Percentiles rank a stretch among this genome's conserved stretches.
Conservation (phyloP, 2,113 vertebrate genomes). For the Brachionichthys hirsutus region DNA sequence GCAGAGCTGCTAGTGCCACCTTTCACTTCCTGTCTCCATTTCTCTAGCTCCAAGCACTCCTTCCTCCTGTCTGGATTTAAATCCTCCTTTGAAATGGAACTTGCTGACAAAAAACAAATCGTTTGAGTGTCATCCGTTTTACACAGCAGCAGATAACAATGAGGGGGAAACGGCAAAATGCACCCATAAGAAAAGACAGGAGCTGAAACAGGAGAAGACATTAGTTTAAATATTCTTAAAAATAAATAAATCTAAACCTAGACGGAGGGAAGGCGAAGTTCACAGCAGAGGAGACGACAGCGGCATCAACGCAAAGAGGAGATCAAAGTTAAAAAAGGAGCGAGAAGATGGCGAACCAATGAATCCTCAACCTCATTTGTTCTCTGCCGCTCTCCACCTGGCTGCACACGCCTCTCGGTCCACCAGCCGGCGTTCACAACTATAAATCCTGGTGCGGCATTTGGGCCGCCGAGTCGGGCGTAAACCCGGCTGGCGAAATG, state of each 20-base stretch:
- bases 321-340: constrained; percentile 37
- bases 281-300: constrained; percentile 49
- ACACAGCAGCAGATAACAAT: no score
- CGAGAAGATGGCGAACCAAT: constrained; percentile 30
- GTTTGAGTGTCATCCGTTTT: no score
- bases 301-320: constrained; percentile 16
- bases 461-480: constrained; percentile 60
- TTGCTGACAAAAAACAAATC: no score
- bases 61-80: no score
- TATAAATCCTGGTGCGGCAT: constrained; percentile 73
- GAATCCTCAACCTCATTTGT: constrained; percentile 51
- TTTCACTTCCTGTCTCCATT: no score
- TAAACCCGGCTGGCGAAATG: constrained; percentile 71
- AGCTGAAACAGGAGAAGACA: background rate
- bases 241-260: background rate
- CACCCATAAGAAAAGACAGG: background rate
- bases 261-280: constrained; percentile 28
- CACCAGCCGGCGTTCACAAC: constrained; percentile 60
- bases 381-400: constrained; percentile 51
- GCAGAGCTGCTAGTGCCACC: no score
- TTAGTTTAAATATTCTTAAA: no score
- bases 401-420: constrained; percentile 48
- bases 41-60: no score
- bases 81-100: no score
- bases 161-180: no score